Evolutionary conservation across 2,113 vertebrate genomes (phyloP), one percentile per base, ranked within the genome.

Genomic region (Noctilio leporinus): DNA sequence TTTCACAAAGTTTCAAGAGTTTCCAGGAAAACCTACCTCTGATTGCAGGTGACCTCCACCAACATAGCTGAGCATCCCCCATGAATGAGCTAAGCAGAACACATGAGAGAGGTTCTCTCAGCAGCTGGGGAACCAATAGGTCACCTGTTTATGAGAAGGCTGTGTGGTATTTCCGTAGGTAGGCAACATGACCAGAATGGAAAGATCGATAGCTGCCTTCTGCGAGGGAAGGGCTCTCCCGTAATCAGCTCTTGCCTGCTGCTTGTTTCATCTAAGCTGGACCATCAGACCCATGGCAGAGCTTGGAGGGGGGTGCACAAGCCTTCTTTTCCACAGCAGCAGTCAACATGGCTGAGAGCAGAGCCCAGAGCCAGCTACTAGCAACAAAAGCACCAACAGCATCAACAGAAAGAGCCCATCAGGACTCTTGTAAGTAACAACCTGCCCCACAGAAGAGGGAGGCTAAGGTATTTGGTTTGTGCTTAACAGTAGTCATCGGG

Each of bases 131-230:
- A 96, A 95, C 97, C 97, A 38, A 94, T 91, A 95, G 93, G 95
- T 97, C 80, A 81, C 83, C 12, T 62, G 83, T 4, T 96, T 95
- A 96, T 30, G 75, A 91, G 92, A 82, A 96, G 91, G 91, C 3
- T 43, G 65, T 0, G 20, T 24, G 14, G 83, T 55, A 26, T 95
- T 97, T 95, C 86, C 89, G 70, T 49, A 86, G 53, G 90, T 84
- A 92, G 35, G 47, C 40, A 69, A 59, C 20, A 3, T 2, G 77
- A 95, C 72, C 86, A 78, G 96, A 28, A 51, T 53, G 47, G 78
- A 51, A 94, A 73, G 95, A 98, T 89, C 55, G 1, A 51, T 45
- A 49, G 90, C 95, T 83, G 35, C 49, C 77, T 93, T 47, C 92
- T 93, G 82, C 12, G 43, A 92, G 45, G 19, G 9, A 96, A 86